phyloP scores from a whole-genome alignment of 1,140 invertebrate species.

The Eurytemora carolleeae region DNA sequence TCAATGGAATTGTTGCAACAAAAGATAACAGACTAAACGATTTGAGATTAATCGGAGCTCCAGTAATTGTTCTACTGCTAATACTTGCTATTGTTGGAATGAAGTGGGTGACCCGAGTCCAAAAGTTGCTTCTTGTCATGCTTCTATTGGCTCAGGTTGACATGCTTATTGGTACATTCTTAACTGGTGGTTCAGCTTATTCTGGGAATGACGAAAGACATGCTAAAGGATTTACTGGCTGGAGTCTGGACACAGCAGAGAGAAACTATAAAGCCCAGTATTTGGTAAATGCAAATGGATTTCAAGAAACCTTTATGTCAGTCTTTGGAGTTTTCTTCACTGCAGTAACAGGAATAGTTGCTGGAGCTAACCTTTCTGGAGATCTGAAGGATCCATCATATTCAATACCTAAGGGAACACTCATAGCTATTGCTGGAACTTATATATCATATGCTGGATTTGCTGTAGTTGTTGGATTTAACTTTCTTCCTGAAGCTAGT shows the following conservation, averaged over 20 bases:
- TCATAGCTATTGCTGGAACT: slow-evolving; percentile 53
- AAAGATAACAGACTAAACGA: slow-evolving; percentile 47
- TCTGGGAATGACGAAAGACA: slow-evolving; percentile 34
- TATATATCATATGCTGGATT: slow-evolving; percentile 61
- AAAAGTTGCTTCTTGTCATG: slow-evolving; percentile 66
- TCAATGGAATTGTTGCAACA: slow-evolving; percentile 7
- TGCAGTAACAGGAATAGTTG: too few relatives aligned
- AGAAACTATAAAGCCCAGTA: neutral
- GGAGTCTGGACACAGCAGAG: slow-evolving; percentile 38
- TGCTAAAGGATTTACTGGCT: slow-evolving; percentile 70
- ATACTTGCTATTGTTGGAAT: slow-evolving; percentile 70
- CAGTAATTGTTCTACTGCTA: slow-evolving; percentile 53
- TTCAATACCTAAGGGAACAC: slow-evolving; percentile 69
- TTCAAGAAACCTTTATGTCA: slow-evolving; percentile 54
- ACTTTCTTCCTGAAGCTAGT: neutral
- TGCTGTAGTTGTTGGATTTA: neutral
- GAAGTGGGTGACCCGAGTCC: slow-evolving; percentile 40
- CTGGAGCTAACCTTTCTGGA: slow-evolving; percentile 56
- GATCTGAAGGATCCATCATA: slow-evolving; percentile 52
- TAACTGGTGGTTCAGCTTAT: slow-evolving; percentile 67
- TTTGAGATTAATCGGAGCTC: slow-evolving; percentile 48
- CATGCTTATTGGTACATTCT: slow-evolving; percentile 63
- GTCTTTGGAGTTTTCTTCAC: slow-evolving; percentile 92
- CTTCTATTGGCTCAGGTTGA: slow-evolving; percentile 67
- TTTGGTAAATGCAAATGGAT: neutral